Evolutionary conservation across 1,140 invertebrate genomes (phyloP).

Genomic region (Aphis gossypii): DNA sequence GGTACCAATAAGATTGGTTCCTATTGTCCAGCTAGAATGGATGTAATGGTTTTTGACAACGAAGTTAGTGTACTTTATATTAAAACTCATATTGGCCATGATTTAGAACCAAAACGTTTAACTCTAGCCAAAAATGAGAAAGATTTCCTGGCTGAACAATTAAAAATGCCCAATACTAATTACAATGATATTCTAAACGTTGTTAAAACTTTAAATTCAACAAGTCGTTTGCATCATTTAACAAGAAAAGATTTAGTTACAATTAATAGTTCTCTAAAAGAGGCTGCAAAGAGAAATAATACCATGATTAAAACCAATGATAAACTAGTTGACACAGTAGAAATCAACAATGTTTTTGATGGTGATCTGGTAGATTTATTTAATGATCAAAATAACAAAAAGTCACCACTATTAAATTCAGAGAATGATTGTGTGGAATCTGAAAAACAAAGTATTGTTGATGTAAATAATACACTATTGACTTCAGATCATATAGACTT

Average conservation of each 20-base stretch:
- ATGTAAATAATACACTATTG: neutral
- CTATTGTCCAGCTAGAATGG: conserved; percentile 56
- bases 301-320: neutral
- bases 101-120: conserved; percentile 51
- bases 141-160: conserved; percentile 46
- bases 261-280: conserved; percentile 55
- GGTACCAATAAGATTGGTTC: conserved; percentile 52
- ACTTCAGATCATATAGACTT: conserved; percentile 1
- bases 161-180: conserved; percentile 50
- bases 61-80: conserved; percentile 53
- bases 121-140: conserved; percentile 36
- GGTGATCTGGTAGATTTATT: conserved; percentile 34
- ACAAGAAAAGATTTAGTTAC: conserved; percentile 53
- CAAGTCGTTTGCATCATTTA: conserved; percentile 44
- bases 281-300: conserved; percentile 26
- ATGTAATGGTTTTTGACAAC: conserved; percentile 42
- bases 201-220: conserved; percentile 37
- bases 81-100: conserved; percentile 54
- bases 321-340: conserved; percentile 7
- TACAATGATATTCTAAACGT: conserved; percentile 53
- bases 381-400: conserved; percentile 35
- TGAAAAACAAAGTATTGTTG: conserved; percentile 16
- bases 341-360: conserved; percentile 39
- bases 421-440: neutral
- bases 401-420: neutral